Evolutionary conservation across 2,888 invertebrate species (phyloP).

Genomic region (Diogma glabrata): DNA sequence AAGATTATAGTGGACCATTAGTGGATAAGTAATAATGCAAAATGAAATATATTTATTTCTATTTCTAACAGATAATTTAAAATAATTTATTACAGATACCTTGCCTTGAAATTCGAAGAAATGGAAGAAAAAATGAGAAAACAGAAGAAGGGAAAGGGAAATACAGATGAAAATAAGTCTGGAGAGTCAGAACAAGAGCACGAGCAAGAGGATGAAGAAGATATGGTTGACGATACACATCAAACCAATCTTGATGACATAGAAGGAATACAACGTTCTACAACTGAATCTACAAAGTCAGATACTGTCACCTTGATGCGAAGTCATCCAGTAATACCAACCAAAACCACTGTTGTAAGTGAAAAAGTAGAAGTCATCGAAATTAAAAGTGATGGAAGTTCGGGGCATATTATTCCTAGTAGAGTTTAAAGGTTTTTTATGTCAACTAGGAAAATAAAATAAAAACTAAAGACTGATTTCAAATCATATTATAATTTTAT

Average conservation of each 20-base stretch:
- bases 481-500: too few species aligned
- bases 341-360: conserved; percentile 28
- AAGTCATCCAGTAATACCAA: not conserved
- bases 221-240: not conserved
- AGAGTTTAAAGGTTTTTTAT: not conserved
- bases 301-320: conserved; percentile 4
- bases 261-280: conserved; percentile 9
- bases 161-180: conserved; percentile 29
- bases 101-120: conserved; percentile 74
- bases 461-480: too few species aligned
- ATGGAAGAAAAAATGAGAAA: conserved; percentile 71
- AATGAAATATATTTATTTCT: not conserved
- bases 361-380: conserved; percentile 36
- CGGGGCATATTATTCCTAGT: conserved; percentile 31
- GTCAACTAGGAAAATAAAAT: too few species aligned
- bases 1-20: conserved; percentile 78
- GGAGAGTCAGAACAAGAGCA: conserved; percentile 20
- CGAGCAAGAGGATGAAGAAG: conserved; percentile 16
- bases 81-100: conserved; percentile 45
- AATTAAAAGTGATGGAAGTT: conserved; percentile 34
- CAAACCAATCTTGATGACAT: too few species aligned
- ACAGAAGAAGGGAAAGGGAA: conserved; percentile 43
- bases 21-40: conserved; percentile 65
- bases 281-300: conserved; percentile 2
- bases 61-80: not conserved